These are phyloP conservation scores for Champsocephalus gunnari DNA, from an alignment of 2,797 vertebrate species.

Conservation along the genomic window DNA sequence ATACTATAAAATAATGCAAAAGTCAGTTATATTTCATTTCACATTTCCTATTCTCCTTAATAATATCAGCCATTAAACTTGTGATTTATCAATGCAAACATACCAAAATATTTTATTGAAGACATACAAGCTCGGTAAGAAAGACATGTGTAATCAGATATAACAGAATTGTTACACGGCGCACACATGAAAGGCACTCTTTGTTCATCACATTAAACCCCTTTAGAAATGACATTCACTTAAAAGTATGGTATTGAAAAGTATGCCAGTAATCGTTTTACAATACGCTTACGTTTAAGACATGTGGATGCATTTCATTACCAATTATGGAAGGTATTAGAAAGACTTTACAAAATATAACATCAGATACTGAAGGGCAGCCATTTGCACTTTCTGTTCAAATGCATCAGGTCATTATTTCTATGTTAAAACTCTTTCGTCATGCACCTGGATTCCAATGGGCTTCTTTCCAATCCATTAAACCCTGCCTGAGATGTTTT, in stretches of 20 bases:
- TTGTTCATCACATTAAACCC: conserved; percentile 52
- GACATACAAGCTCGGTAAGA: conserved; percentile 74
- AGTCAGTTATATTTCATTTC: conserved; percentile 17
- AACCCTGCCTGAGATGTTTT: conserved; percentile 79
- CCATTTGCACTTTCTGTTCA: conserved; percentile 53
- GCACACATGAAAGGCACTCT: conserved; percentile 39
- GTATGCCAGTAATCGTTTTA: conserved; percentile 38
- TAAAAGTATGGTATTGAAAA: conserved; percentile 30
- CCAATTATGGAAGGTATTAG: conserved; percentile 53
- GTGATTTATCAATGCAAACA: conserved; percentile 57
- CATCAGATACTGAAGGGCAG: conserved; percentile 51
- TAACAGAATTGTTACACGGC: conserved; percentile 42
- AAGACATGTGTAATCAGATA: conserved; percentile 60
- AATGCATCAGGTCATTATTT: conserved; percentile 54
- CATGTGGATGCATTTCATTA: conserved; percentile 57
- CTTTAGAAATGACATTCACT: conserved; percentile 57
- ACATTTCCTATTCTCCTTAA: conserved; percentile 16
- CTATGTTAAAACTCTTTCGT: conserved; percentile 46
- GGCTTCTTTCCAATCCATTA: conserved; percentile 55
- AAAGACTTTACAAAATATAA: conserved; percentile 64
- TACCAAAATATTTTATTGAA: conserved; percentile 73
- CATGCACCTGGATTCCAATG: conserved; percentile 53
- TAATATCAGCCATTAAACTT: conserved; percentile 45
- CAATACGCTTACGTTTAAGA: conserved; percentile 46
- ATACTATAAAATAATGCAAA: conserved; percentile 19